Conservation (phyloP, 2,113 vertebrate genomes). For the Perognathus longimembris region DNA sequence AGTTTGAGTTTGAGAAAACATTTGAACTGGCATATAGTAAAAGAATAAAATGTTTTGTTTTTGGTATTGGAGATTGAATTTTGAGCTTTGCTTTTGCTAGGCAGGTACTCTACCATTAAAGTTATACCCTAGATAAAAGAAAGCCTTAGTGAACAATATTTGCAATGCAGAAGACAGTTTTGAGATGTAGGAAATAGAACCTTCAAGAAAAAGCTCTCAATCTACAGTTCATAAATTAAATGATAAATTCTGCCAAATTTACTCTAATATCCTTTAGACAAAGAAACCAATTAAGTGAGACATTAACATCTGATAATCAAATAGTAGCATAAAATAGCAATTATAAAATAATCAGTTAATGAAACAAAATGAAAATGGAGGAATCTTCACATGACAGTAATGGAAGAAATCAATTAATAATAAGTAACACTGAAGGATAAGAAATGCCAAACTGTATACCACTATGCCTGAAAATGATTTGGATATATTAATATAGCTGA, state of each 20-base stretch:
- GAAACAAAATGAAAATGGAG: slow-evolving; percentile 68
- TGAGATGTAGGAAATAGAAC: slow-evolving; percentile 1
- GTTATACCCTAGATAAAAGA: background rate
- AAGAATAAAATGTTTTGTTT: too few species aligned
- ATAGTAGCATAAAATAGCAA: slow-evolving; percentile 69
- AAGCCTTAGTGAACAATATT: background rate
- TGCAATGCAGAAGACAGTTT: background rate
- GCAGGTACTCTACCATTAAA: too few species aligned
- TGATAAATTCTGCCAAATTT: slow-evolving; percentile 46
- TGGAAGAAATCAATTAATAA: slow-evolving; percentile 49
- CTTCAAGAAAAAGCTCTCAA: background rate
- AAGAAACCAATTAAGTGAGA: slow-evolving; percentile 71
- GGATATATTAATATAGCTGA: slow-evolving; percentile 46
- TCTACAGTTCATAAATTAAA: slow-evolving; percentile 20
- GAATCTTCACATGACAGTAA: slow-evolving; percentile 62
- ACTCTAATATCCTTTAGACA: slow-evolving; percentile 54
- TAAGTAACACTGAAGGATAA: slow-evolving; percentile 71
- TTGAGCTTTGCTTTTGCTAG: too few species aligned
- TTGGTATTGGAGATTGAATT: too few species aligned
- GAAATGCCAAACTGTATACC: slow-evolving; percentile 44
- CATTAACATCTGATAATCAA: slow-evolving; percentile 78
- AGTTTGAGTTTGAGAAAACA: background rate
- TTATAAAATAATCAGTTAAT: slow-evolving; percentile 79
- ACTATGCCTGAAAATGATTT: slow-evolving; percentile 33
- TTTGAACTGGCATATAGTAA: background rate